Conservation (phyloP, 2,797 vertebrate species). For the Prunella strophiata region DNA sequence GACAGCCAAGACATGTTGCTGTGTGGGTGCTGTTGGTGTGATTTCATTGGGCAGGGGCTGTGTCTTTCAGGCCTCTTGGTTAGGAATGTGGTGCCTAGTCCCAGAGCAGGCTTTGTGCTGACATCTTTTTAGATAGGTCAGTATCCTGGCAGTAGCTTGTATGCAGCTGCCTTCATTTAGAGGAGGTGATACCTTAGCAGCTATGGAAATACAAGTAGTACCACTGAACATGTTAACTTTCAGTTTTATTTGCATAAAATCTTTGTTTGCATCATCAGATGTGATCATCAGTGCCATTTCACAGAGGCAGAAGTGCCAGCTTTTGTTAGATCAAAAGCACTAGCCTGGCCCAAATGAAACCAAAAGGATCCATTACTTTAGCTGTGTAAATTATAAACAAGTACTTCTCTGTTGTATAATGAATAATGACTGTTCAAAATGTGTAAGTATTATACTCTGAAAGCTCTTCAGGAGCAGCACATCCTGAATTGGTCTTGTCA, state of each 20-base stretch:
- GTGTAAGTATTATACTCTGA: neutral
- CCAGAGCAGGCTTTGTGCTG: neutral
- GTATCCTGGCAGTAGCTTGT: neutral
- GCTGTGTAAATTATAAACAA: neutral
- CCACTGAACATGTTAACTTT: neutral
- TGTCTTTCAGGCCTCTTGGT: neutral
- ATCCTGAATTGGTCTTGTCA: neutral
- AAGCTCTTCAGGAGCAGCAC: neutral
- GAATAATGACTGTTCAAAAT: neutral
- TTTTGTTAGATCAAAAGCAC: neutral
- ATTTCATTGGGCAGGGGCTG: neutral
- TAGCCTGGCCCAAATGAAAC: neutral
- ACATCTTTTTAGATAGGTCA: neutral
- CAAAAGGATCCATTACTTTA: neutral
- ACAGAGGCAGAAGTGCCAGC: neutral
- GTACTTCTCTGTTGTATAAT: neutral
- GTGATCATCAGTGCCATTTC: neutral
- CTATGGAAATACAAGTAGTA: neutral
- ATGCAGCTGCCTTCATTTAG: neutral
- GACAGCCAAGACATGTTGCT: neutral
- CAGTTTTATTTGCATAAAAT: neutral
- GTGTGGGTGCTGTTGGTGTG: fast-evolving
- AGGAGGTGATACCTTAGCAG: neutral
- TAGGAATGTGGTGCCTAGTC: neutral
- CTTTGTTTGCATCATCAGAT: neutral